Conservation (phyloP, 1,140 invertebrate species). For the Drosophila prosaltans region DNA sequence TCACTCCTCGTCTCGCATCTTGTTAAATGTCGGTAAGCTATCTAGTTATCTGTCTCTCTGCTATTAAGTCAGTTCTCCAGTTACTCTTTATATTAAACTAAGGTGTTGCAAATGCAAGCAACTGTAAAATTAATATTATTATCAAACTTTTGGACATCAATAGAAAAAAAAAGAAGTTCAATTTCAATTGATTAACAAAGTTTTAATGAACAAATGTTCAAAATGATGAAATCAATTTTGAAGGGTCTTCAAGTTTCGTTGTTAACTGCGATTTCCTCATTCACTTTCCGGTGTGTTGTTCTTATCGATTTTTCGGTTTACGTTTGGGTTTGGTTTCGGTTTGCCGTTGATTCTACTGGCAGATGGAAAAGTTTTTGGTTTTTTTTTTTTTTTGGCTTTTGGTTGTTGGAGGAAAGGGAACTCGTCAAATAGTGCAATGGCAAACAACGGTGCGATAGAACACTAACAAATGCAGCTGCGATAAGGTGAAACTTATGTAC, state of each 20-base stretch:
- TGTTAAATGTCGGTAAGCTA: conserved; percentile 23
- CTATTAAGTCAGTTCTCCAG: neutral
- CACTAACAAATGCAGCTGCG: conserved; percentile 66
- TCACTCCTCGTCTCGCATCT: neutral
- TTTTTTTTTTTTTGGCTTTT: conserved; percentile 42
- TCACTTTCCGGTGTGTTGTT: conserved; percentile 54
- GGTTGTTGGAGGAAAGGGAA: conserved; percentile 31
- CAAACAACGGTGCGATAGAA: conserved; percentile 71
- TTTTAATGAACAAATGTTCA: conserved; percentile 4
- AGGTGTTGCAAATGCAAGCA: neutral
- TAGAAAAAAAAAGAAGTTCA: too few relatives aligned
- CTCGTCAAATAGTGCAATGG: conserved; percentile 74
- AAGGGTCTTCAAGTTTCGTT: conserved; percentile 20
- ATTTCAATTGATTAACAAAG: too few relatives aligned
- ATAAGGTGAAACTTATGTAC: conserved; percentile 21
- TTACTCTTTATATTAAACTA: neutral
- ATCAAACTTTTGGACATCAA: neutral
- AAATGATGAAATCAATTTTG: neutral
- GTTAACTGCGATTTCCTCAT: conserved; percentile 13
- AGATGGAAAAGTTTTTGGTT: conserved; percentile 42
- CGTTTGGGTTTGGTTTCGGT: conserved; percentile 47
- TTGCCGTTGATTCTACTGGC: neutral
- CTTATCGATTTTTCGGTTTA: conserved; percentile 71
- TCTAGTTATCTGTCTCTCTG: neutral
- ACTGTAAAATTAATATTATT: neutral